Conservation (phyloP, 2,888 invertebrate species). For the Augochlorella aurata region DNA sequence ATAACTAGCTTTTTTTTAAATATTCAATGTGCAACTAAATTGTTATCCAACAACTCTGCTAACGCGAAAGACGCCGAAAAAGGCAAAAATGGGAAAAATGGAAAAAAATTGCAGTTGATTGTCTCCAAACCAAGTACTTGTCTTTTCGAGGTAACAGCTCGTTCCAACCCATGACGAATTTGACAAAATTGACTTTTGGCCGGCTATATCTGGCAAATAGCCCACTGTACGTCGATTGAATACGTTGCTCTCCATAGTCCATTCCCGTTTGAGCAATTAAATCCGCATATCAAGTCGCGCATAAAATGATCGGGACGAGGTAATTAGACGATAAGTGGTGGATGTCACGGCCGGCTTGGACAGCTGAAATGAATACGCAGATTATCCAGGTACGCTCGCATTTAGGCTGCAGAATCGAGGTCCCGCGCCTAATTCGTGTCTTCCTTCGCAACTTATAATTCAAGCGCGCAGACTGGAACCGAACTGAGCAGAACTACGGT, state of each 20-base stretch:
- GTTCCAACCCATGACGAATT: too few species aligned
- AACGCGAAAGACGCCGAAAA: too few species aligned
- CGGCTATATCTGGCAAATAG: background rate
- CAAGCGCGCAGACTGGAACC: constrained; percentile 82
- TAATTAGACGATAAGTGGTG: constrained; percentile 62
- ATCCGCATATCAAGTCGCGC: background rate
- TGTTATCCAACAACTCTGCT: too few species aligned
- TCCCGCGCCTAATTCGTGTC: constrained; percentile 79
- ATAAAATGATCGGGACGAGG: constrained; percentile 46
- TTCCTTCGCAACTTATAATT: constrained; percentile 82
- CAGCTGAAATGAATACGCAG: constrained; percentile 65
- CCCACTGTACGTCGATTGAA: background rate
- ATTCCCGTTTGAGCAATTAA: background rate
- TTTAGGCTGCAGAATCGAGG: constrained; percentile 43
- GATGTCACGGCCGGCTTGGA: constrained; percentile 40
- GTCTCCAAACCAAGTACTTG: too few species aligned
- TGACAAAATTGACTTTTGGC: too few species aligned
- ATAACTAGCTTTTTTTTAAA: too few species aligned
- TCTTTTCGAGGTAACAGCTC: too few species aligned
- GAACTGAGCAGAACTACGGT: constrained; percentile 78
- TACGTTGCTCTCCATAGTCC: background rate
- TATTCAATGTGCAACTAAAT: too few species aligned
- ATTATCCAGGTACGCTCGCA: constrained; percentile 58
- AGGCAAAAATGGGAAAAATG: too few species aligned
- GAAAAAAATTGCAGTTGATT: too few species aligned